Evolutionary conservation across 1,140 invertebrate genomes (phyloP).

Genomic region (Teleopsis dalmanni): DNA sequence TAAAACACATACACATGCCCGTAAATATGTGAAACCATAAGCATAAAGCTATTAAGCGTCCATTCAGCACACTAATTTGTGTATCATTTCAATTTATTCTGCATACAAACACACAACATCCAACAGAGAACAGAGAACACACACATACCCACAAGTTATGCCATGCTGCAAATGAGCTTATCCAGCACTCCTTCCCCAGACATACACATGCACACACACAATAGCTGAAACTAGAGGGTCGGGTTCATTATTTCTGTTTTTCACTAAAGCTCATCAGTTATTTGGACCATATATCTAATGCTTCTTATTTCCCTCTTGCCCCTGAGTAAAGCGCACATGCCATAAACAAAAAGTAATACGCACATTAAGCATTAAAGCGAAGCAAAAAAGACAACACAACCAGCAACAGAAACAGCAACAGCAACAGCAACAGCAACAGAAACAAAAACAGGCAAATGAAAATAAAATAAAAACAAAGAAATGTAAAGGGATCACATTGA

Average conservation of each 20-base stretch:
- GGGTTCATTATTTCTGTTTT: no score
- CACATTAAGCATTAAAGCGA: conserved; percentile 1
- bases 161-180: conserved; percentile 32
- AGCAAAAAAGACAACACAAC: background rate
- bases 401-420: conserved; percentile 7
- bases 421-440: conserved; percentile 9
- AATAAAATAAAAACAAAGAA: conserved; percentile 12
- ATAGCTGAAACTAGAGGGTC: no score
- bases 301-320: no score
- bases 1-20: conserved; percentile 6
- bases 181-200: no score
- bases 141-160: background rate
- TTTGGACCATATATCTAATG: no score
- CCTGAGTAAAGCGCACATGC: background rate
- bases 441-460: background rate
- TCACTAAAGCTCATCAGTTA: no score
- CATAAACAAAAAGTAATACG: background rate
- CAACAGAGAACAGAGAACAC: background rate
- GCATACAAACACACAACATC: no score
- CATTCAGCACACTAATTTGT: conserved; percentile 44
- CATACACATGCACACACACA: no score
- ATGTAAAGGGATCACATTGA: conserved; percentile 35
- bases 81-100: conserved; percentile 41
- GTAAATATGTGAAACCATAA: conserved; percentile 11
- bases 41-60: conserved; percentile 37